phyloP scores from a whole-genome alignment of 92 coral and sea anemone genomes.

The Paragorgia papillata region DNA sequence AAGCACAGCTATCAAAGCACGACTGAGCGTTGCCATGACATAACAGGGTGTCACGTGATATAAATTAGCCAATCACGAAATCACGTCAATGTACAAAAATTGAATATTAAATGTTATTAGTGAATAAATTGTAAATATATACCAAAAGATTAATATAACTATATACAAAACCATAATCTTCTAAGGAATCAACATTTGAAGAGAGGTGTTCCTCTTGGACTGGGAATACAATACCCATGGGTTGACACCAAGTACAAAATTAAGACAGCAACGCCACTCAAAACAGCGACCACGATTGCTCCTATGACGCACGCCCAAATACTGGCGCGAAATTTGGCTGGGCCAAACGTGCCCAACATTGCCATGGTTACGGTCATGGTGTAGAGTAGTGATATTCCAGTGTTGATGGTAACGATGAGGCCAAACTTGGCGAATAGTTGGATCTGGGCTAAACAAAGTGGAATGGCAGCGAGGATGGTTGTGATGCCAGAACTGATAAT shows the following conservation, averaged over 20 bases:
- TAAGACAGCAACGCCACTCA: conserved; percentile 42
- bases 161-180: too few species aligned
- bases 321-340: conserved; percentile 75
- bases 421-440: conserved; percentile 97
- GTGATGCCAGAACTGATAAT: conserved; percentile 92
- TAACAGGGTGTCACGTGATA: too few species aligned
- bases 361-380: conserved; percentile 83
- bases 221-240: conserved; percentile 67
- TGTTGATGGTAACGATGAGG: conserved; percentile 90
- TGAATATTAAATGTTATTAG: too few species aligned
- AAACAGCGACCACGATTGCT: conserved; percentile 36
- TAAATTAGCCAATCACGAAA: too few species aligned
- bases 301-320: conserved; percentile 50
- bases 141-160: too few species aligned
- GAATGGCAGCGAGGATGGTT: conserved; percentile 87
- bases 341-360: conserved; percentile 69
- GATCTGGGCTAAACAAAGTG: conserved; percentile 89
- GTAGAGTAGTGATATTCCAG: conserved; percentile 82
- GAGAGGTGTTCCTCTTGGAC: conserved; percentile 82
- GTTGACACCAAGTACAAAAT: conserved; percentile 60
- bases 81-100: too few species aligned
- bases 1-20: too few species aligned
- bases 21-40: too few species aligned
- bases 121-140: too few species aligned
- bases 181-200: conserved; percentile 57